Evolutionary conservation across 2,113 vertebrate species (phyloP), one percentile per base, ranked within the genome.

Genomic region (Mandrillus leucophaeus): DNA sequence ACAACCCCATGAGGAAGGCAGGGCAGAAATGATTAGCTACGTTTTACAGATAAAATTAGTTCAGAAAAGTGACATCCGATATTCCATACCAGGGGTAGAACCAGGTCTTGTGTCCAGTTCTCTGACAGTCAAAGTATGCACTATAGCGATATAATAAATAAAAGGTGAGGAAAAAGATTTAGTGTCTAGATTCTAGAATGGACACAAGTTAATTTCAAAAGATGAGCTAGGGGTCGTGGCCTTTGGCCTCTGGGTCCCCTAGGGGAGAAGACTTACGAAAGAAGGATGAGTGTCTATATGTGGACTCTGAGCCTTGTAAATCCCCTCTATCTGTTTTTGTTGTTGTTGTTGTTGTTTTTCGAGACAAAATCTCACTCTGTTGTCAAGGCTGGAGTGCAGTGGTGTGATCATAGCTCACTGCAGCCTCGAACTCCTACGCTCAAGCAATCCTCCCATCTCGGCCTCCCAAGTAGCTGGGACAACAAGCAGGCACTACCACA

Each of bases 281-380:
- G 3, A 1, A 22, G 8, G 12, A 32, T 79, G 72, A 55, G 32
- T 8, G 0, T 9, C 22, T 85, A 0, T 75, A 0, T 61, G 30
- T 22, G 14, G 59, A 52, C 52, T 45, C 0, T 0, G 22, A 0
- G 9, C 22, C 95, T 82, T 11, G 0, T 93, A 81, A 35, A 1
- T 78, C 23, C 66, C 61, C 45, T 72, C 2, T 32, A 3, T 64
- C 27, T 64, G 27, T 64, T 64, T 64, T 64, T 64, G 25, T 64
- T 64, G 27, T 13, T 64, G 30, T 14, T 64, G 0, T 52, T 59
- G 6, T 4, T 52, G 16, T 23, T 64, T 32, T 32, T 14, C 2
- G 27, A 14, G 27, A 64, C 61, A 64, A 30, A 12, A 27, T 64
- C 61, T 64, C 61, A 32, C 61, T 64, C 27, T 64, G 27, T 64